Conservation (phyloP, 2,113 vertebrate species). For the Mustela lutreola region DNA sequence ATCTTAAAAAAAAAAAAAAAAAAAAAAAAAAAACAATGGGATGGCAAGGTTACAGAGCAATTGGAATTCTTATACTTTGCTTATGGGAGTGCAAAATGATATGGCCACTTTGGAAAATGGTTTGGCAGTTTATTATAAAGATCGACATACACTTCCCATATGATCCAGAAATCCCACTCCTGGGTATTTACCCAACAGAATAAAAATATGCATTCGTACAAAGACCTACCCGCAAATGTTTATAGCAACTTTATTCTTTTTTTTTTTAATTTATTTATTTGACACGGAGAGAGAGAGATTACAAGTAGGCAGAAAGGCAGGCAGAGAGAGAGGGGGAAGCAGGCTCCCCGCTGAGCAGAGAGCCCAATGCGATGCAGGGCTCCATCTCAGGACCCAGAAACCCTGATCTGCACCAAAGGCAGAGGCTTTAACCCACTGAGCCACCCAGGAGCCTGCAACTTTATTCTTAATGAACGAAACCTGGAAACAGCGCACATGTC, state of each 20-base stretch:
- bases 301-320: too few relatives aligned
- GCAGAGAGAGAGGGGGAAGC: too few relatives aligned
- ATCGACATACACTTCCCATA: neutral
- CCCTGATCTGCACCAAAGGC: too few relatives aligned
- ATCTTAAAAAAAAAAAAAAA: too few relatives aligned
- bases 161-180: neutral
- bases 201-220: neutral
- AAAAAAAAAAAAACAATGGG: neutral
- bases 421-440: too few relatives aligned
- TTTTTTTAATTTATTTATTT: too few relatives aligned
- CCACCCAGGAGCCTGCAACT: neutral
- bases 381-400: too few relatives aligned
- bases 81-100: neutral
- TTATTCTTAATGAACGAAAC: slow-evolving; percentile 41
- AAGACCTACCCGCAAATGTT: neutral
- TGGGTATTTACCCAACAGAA: neutral
- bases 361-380: rapidly evolving
- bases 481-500: neutral
- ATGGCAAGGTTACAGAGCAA: neutral
- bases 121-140: neutral
- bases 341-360: too few relatives aligned
- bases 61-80: neutral
- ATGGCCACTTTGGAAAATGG: neutral
- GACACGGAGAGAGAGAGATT: too few relatives aligned
- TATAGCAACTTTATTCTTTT: neutral